Evolutionary conservation across 2,888 invertebrate species (phyloP).

Genomic region (Tachystola acroxantha): DNA sequence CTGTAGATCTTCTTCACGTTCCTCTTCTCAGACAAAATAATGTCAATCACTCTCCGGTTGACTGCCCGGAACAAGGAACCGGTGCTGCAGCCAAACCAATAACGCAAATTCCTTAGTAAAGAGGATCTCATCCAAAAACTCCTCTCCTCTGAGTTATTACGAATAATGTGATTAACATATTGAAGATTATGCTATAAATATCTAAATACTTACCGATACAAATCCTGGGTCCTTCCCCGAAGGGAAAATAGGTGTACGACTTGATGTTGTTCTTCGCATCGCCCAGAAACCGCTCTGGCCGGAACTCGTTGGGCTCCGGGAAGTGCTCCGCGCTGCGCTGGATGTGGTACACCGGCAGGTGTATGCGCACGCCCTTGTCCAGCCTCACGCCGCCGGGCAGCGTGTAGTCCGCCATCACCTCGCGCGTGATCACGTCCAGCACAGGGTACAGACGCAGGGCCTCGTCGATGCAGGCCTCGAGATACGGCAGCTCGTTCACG

Average conservation of each 20-base stretch:
- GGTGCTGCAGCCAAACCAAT: too few relatives aligned
- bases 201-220: constrained; percentile 57
- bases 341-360: constrained; percentile 7
- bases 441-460: constrained; percentile 48
- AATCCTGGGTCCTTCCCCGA: constrained; percentile 52
- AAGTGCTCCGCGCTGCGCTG: constrained; percentile 20
- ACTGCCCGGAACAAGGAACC: too few relatives aligned
- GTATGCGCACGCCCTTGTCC: background rate
- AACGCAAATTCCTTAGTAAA: too few relatives aligned
- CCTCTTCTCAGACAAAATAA: too few relatives aligned
- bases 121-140: too few relatives aligned
- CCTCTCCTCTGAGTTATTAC: too few relatives aligned
- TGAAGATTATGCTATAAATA: too few relatives aligned
- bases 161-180: too few relatives aligned
- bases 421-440: constrained; percentile 38
- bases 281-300: constrained; percentile 45
- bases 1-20: too few relatives aligned
- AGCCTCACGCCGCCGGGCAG: background rate
- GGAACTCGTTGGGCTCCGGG: constrained; percentile 6
- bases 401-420: constrained; percentile 25
- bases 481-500: constrained; percentile 32
- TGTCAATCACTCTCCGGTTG: too few relatives aligned
- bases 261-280: constrained; percentile 35
- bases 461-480: constrained; percentile 42
- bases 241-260: constrained; percentile 51